Evolutionary conservation across 2,888 invertebrate genomes (phyloP).

Genomic region (Dusona sp.): DNA sequence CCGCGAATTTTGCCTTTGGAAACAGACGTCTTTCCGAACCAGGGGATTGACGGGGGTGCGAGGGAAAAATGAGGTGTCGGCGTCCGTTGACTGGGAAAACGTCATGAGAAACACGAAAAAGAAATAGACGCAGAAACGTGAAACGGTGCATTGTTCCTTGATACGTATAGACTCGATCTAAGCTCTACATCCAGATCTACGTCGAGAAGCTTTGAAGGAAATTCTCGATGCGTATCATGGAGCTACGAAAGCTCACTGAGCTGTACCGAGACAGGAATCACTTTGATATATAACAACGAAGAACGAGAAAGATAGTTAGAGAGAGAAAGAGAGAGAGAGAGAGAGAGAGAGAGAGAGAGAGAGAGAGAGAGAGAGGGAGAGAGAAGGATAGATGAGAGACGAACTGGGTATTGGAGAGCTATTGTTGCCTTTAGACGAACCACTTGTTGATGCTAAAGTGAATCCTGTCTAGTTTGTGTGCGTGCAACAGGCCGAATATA

Average conservation of each 20-base stretch:
- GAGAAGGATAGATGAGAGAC: slow-evolving; percentile 15
- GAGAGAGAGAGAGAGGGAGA: background rate
- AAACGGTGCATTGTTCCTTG: slow-evolving; percentile 44
- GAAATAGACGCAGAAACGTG: slow-evolving; percentile 3
- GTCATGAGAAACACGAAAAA: slow-evolving; percentile 41
- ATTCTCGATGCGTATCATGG: slow-evolving; percentile 36
- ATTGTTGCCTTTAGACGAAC: slow-evolving; percentile 77
- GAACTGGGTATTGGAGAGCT: slow-evolving; percentile 63
- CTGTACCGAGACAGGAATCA: slow-evolving; percentile 34
- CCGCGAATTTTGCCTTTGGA: slow-evolving; percentile 63
- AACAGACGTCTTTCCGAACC: slow-evolving; percentile 59
- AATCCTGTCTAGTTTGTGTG: slow-evolving; percentile 61
- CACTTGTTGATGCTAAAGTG: slow-evolving; percentile 78
- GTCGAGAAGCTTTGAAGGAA: slow-evolving; percentile 38
- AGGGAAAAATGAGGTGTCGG: slow-evolving; percentile 47
- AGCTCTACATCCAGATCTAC: background rate
- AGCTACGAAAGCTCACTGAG: slow-evolving; percentile 43
- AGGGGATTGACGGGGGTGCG: background rate
- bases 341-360: background rate
- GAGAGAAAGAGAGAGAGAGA: no score
- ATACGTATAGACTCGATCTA: slow-evolving; percentile 7
- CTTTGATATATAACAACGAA: slow-evolving; percentile 29
- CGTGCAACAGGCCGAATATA: slow-evolving; percentile 62
- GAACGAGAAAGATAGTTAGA: no score
- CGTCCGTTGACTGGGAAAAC: slow-evolving; percentile 46